Percentiles rank a stretch among this genome's conserved stretches.
These are phyloP conservation scores for Mohoua ochrocephala DNA, from an alignment of 2,113 vertebrate genomes.

Conservation along the genomic window DNA sequence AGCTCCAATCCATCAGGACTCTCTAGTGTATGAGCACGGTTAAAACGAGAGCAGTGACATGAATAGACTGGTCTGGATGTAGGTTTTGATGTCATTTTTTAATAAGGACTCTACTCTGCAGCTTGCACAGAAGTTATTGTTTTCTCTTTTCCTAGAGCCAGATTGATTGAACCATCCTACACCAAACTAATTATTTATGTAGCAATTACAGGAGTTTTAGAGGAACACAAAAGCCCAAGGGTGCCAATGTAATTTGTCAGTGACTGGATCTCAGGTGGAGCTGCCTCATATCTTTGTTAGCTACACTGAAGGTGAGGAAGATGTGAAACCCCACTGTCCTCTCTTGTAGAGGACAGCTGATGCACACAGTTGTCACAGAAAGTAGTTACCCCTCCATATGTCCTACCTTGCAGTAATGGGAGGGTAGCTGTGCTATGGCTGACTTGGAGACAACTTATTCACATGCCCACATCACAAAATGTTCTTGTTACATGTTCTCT, in stretches of 20 bases:
- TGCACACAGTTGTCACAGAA: not conserved
- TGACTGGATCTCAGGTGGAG: not conserved
- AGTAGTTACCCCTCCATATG: not conserved
- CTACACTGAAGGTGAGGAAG: not conserved
- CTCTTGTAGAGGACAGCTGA: not conserved
- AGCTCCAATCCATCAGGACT: not conserved
- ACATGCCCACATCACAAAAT: not conserved
- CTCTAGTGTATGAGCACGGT: not conserved
- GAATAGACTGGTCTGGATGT: not conserved
- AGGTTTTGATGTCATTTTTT: conserved; percentile 15
- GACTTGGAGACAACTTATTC: not conserved
- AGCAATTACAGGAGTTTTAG: not conserved
- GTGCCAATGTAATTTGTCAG: not conserved
- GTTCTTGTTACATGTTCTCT: not conserved
- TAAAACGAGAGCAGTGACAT: not conserved
- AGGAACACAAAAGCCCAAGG: not conserved
- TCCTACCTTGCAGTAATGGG: not conserved
- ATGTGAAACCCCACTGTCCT: not conserved
- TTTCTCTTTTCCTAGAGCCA: not conserved
- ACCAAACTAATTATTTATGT: not conserved
- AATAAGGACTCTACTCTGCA: not conserved
- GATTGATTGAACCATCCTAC: not conserved
- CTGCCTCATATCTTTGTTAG: not conserved
- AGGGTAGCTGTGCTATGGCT: not conserved
- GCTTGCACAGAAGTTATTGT: not conserved